Percentiles rank a stretch among this genome's conserved stretches.
These are phyloP conservation scores for Ischnura elegans DNA, from an alignment of 2,888 invertebrate species.

Conservation along the genomic window DNA sequence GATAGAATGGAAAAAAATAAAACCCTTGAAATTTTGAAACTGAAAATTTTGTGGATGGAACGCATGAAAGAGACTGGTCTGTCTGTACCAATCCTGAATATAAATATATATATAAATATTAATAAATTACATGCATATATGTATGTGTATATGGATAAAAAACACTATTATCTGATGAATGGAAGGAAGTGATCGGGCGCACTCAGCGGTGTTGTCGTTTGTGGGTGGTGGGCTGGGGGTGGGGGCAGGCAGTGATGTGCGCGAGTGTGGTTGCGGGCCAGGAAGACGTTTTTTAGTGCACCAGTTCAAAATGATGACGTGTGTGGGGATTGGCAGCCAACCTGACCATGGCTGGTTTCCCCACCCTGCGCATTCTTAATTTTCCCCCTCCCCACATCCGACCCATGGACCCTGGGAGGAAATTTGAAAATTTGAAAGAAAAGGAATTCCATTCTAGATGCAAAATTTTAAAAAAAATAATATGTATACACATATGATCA, in stretches of 20 bases:
- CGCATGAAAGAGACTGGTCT: slow-evolving; percentile 53
- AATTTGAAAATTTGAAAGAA: no score
- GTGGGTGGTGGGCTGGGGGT: background rate
- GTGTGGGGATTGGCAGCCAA: slow-evolving; percentile 52
- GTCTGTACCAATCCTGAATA: slow-evolving; percentile 53
- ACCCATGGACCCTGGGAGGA: background rate
- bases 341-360: slow-evolving; percentile 61
- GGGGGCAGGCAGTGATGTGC: background rate
- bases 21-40: background rate
- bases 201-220: slow-evolving; percentile 1
- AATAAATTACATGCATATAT: slow-evolving; percentile 17
- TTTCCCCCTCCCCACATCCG: background rate
- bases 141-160: slow-evolving; percentile 31
- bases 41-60: slow-evolving; percentile 11
- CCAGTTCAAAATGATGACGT: slow-evolving; percentile 9
- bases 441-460: slow-evolving; percentile 16
- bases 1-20: slow-evolving; percentile 41
- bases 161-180: slow-evolving; percentile 7
- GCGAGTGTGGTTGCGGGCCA: background rate
- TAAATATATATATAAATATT: slow-evolving; percentile 14
- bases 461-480: background rate
- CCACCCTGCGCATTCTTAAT: background rate
- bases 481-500: background rate
- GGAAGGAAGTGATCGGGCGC: no score
- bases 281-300: slow-evolving; percentile 47